Evolutionary conservation across 2,797 vertebrate species (phyloP).

Genomic region (Gephyroberyx darwinii): DNA sequence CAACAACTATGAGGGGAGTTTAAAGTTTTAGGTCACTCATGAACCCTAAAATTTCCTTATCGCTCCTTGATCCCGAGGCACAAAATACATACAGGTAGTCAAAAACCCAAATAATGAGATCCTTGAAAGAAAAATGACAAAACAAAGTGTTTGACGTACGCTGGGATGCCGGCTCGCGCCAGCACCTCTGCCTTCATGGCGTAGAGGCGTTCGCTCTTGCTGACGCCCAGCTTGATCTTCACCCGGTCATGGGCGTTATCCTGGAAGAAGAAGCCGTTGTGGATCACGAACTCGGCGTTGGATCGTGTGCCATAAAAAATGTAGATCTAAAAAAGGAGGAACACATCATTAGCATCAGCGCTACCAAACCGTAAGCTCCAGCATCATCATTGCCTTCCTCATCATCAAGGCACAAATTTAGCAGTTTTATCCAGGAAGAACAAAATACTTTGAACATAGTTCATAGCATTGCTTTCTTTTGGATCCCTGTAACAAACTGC

Average conservation of each 20-base stretch:
- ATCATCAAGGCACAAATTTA: too few species aligned
- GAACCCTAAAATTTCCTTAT: constrained; percentile 21
- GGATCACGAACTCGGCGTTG: constrained; percentile 98
- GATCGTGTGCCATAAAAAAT: constrained; percentile 99
- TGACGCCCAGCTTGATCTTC: constrained; percentile 99
- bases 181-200: constrained; percentile 99
- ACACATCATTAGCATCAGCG: background rate
- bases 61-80: too few species aligned
- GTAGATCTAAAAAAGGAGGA: constrained; percentile 89
- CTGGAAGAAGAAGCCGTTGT: constrained; percentile 99
- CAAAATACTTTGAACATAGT: too few species aligned
- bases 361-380: background rate
- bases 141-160: constrained; percentile 81
- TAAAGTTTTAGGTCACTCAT: constrained; percentile 10
- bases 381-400: background rate
- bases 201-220: constrained; percentile 97
- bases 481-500: too few species aligned
- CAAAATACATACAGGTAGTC: too few species aligned
- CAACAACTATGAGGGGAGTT: background rate
- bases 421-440: too few species aligned
- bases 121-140: background rate
- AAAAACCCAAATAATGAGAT: too few species aligned
- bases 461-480: too few species aligned
- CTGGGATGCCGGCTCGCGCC: constrained; percentile 95
- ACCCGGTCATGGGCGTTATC: constrained; percentile 97